Base-by-base conservation (phyloP, 2,113 vertebrate species). In the Cygnus atratus region DNA sequence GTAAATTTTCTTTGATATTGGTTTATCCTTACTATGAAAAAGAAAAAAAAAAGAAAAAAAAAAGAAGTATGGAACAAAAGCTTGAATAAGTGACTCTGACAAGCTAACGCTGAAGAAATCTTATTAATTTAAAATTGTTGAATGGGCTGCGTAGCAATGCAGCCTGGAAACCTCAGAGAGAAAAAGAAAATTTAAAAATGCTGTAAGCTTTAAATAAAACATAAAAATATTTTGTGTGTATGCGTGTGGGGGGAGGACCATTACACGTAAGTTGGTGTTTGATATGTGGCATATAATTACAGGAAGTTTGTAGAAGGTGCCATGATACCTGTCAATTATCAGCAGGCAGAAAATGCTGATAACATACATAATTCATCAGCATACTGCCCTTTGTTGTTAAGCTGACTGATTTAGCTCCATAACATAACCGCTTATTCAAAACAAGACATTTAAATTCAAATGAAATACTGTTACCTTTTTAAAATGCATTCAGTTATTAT, bases 341-440 rank as follows among this genome's bases (percentile, higher is more conserved):
- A 98, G 97, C 93, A 96, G 79, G 95, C 96, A 97, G 94, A 97
- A 98, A 98, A 97, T 97, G 97, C 96, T 98, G 94, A 97, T 97
- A 97, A 92, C 94, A 98, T 98, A 96, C 98, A 98, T 98, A 98
- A 98, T 98, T 98, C 97, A 98, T 95, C 90, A 97, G 96, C 88
- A 90, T 65, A 67, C 85, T 96, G 95, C 88, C 95, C 94, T 98
- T 98, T 98, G 97, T 97, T 97, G 96, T 97, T 97, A 98, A 97
- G 48, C 76, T 1, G 11, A 71, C 94, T 97, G 95, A 97, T 97
- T 95, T 83, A 93, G 65, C 91, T 97, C 88, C 67, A 20, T 96
- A 98, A 95, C 89, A 88, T 92, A 97, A 96, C 93, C 94, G 79
- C 93, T 97, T 97, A 96, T 97, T 95, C 90, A 95, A 96, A 98